Evolutionary conservation across 2,888 invertebrate genomes (phyloP), one percentile per base, ranked within the genome.

Genomic region (Dastarcus helophoroides): DNA sequence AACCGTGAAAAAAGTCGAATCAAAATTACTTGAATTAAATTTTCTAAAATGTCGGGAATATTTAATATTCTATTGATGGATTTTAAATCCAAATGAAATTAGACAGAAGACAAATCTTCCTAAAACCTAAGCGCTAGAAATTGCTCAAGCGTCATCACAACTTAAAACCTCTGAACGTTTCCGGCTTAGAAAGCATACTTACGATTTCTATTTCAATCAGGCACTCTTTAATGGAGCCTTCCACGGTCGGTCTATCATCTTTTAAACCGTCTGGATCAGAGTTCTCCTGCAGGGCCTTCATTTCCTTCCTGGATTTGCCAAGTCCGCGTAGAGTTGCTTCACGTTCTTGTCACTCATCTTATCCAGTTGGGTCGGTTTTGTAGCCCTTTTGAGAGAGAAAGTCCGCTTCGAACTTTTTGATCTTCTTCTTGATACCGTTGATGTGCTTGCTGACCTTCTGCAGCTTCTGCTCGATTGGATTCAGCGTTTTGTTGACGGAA

Each of bases 271-370:
- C n/a, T 19, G n/a, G 19, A n/a, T 19, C 19, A 47, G 49, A 26
- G 40, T 36, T 67, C 31, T 71, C 67, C 43, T 71, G 70, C 31
- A 76, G 48, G 40, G 71, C 71, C 56, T 79, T 83, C 27, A 82
- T 71, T 50, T 85, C 83, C 51, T 79, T 81, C 46, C 86, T 79
- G 37, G 89, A 67, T 50, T 79, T 79, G 41, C 78, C 27, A 93
- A 62, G 37, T 84, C 82, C 7, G 78, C 69, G 51, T 86, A 73
- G 51, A 82, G 72, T 44, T 81, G 79, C 45, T 85, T 85, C 40
- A 90, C 75, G 41, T 79, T 79, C 30, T 81, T 79, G 50, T 88
- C 84, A 33, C 80, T 82, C 58, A 88, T 73, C 47, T 88, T 86
- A 53, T 93, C 91, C 23, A 79, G 76, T 39, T 88, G 84, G 22